A percentile compares a stretch with the other conserved stretches of the same genome.
Evolutionary conservation across 1,140 invertebrate species (phyloP).

Genomic region (Conus ventricosus): DNA sequence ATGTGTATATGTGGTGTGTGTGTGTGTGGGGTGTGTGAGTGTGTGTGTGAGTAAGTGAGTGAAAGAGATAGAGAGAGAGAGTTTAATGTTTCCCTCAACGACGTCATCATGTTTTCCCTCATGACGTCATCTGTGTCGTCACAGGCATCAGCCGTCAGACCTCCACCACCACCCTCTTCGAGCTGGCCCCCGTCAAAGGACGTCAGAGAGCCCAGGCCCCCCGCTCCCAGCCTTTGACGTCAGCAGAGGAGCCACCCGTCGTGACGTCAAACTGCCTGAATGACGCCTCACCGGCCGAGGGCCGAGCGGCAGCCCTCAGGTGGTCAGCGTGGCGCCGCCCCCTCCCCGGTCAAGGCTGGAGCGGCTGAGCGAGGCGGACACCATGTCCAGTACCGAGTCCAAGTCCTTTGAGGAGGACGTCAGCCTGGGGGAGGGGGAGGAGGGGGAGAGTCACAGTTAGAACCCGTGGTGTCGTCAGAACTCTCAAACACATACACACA

Average conservation of each 20-base stretch:
- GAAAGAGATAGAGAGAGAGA: no score
- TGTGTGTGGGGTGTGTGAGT: no score
- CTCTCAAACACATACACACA: no score
- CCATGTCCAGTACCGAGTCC: conserved; percentile 34
- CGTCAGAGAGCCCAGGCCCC: background rate
- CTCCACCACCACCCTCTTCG: conserved; percentile 24
- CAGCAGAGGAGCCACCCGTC: background rate
- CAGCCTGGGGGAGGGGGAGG: background rate
- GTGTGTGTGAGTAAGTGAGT: no score
- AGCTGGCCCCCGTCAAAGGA: conserved; percentile 25
- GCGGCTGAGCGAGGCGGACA: conserved; percentile 30
- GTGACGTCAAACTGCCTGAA: background rate
- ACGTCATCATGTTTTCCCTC: background rate
- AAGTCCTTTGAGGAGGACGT: conserved; percentile 26
- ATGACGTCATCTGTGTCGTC: background rate
- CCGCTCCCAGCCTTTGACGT: background rate
- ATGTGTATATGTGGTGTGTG: no score
- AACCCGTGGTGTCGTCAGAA: no score
- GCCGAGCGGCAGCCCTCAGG: background rate
- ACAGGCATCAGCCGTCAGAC: conserved; percentile 35
- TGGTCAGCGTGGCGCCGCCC: background rate
- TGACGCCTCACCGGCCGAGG: background rate
- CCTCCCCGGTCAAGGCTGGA: background rate
- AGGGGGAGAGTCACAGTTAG: background rate
- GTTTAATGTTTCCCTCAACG: no score